Evolutionary conservation across 2,797 vertebrate genomes (phyloP).

Genomic region (Cygnus olor): DNA sequence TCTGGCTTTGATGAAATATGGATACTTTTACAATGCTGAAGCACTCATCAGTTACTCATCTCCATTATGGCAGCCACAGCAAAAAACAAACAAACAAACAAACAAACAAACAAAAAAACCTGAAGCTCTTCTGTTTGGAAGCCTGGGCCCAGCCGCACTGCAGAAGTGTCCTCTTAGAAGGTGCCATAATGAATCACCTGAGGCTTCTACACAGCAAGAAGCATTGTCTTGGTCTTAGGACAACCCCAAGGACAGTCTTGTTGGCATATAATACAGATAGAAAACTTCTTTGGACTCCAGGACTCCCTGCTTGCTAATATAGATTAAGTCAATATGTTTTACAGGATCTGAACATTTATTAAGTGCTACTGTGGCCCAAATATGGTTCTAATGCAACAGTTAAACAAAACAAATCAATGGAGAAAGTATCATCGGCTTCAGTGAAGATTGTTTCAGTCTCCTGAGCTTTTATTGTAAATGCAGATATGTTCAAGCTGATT

Average conservation of each 20-base stretch:
- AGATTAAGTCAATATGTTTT: constrained; percentile 8
- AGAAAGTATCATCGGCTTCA: not conserved
- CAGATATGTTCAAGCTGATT: not conserved
- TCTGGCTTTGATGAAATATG: not conserved
- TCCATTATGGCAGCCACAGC: not conserved
- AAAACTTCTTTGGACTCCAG: not conserved
- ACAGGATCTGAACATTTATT: constrained; percentile 28
- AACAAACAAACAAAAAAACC: too few relatives aligned
- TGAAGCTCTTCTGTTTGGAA: not conserved
- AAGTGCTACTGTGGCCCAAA: not conserved
- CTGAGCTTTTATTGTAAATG: not conserved
- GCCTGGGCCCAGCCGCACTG: not conserved
- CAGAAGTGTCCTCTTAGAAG: not conserved
- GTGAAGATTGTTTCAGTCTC: not conserved
- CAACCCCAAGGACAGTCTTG: not conserved
- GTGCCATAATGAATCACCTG: not conserved
- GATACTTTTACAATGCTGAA: fast-evolving
- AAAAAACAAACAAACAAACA: not conserved
- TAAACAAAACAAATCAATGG: constrained; percentile 21
- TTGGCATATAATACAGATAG: not conserved
- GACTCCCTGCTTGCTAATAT: not conserved
- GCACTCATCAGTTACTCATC: not conserved
- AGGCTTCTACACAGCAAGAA: not conserved
- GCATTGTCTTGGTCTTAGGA: not conserved
- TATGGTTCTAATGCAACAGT: not conserved